phyloP scores from a whole-genome alignment of 2,888 invertebrate genomes.

The Masnerella sp. region DNA sequence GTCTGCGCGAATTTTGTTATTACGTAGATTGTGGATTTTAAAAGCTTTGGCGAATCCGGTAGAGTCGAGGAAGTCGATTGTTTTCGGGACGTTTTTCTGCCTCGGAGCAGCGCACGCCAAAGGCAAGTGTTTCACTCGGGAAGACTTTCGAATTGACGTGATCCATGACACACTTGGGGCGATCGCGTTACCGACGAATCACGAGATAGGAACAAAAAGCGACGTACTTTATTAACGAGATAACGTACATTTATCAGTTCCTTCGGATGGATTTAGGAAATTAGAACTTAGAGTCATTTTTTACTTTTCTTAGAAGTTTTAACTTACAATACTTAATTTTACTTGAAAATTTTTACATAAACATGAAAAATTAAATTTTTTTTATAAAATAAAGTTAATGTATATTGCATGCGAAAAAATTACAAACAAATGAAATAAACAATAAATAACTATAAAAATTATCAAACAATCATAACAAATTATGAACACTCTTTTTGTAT shows the following conservation, averaged over 20 bases:
- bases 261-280: no score
- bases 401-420: no score
- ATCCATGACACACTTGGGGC: constrained; percentile 63
- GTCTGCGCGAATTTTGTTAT: constrained; percentile 38
- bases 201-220: constrained; percentile 56
- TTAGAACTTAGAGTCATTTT: no score
- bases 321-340: no score
- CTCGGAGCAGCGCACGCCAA: constrained; percentile 26
- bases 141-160: constrained; percentile 60
- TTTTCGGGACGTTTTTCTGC: constrained; percentile 6
- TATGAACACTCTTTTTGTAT: no score
- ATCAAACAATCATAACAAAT: no score
- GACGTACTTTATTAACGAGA: constrained; percentile 59
- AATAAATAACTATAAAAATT: no score
- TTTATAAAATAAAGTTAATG: no score
- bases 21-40: constrained; percentile 39
- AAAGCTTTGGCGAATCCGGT: constrained; percentile 10
- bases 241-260: constrained; percentile 51
- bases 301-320: no score
- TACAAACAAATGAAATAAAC: no score
- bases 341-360: no score
- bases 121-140: constrained; percentile 51
- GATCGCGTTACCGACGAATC: constrained; percentile 53
- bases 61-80: background rate
- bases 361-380: no score